Conservation (phyloP, 2,797 vertebrate genomes). For the Malacoctenus gilli region DNA sequence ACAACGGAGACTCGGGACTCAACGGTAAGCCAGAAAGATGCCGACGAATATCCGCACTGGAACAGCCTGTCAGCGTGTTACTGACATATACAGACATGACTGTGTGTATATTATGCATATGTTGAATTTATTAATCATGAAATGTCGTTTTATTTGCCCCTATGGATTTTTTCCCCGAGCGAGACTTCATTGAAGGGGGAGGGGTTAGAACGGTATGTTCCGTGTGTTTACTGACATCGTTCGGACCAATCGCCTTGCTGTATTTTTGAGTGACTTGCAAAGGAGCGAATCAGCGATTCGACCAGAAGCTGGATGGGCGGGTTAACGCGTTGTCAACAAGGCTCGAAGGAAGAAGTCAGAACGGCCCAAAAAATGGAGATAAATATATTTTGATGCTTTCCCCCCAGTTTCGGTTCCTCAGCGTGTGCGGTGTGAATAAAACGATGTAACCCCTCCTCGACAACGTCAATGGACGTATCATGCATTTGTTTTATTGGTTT, state of each 20-base stretch:
- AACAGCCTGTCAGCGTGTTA: too few relatives aligned
- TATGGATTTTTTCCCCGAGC: constrained; percentile 6
- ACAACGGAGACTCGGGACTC: constrained; percentile 80
- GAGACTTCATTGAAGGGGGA: constrained; percentile 29
- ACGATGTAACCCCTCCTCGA: too few relatives aligned
- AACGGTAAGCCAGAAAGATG: constrained; percentile 73
- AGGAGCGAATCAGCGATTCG: constrained; percentile 51
- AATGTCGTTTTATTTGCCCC: neutral
- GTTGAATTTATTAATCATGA: neutral
- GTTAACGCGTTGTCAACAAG: constrained; percentile 76
- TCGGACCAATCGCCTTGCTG: constrained; percentile 49
- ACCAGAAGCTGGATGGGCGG: constrained; percentile 33
- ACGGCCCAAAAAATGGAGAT: constrained; percentile 36
- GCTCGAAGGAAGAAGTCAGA: constrained; percentile 19
- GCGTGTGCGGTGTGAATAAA: too few relatives aligned
- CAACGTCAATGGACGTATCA: too few relatives aligned
- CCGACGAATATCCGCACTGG: constrained; percentile 1
- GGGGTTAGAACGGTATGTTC: constrained; percentile 46
- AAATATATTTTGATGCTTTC: neutral
- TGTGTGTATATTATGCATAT: too few relatives aligned
- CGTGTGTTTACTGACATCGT: constrained; percentile 58
- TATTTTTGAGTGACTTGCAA: constrained; percentile 21
- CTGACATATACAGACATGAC: too few relatives aligned
- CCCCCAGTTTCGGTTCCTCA: neutral
- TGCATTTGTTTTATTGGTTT: too few relatives aligned